Conservation (phyloP, 2,888 invertebrate species). For the Apeira syringaria region DNA sequence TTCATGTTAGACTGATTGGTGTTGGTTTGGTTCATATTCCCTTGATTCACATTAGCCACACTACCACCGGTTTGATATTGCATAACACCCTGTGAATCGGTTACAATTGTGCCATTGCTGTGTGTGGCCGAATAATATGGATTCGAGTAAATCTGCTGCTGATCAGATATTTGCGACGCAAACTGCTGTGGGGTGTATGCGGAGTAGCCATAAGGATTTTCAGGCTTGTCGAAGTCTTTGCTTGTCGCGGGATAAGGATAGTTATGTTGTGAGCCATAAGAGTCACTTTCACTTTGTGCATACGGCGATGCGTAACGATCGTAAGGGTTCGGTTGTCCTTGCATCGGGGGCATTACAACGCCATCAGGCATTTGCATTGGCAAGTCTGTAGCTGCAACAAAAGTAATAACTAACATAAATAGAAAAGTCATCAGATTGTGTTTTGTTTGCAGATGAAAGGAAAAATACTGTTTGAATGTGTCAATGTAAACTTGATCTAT, state of each 20-base stretch:
- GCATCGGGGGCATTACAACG: conserved; percentile 53
- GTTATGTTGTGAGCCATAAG: conserved; percentile 47
- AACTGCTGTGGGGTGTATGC: conserved; percentile 67
- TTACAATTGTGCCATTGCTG: conserved; percentile 51
- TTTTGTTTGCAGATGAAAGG: no score
- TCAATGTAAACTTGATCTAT: no score
- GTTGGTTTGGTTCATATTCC: conserved; percentile 32
- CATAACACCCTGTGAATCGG: conserved; percentile 54
- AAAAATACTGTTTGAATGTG: no score
- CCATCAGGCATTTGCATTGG: conserved; percentile 70
- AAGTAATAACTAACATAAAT: no score
- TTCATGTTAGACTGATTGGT: conserved; percentile 6
- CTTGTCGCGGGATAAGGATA: conserved; percentile 51
- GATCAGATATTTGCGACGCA: conserved; percentile 50
- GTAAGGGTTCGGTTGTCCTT: conserved; percentile 51
- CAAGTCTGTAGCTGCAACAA: conserved; percentile 65
- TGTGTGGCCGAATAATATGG: conserved; percentile 66
- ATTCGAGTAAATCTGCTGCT: conserved; percentile 56
- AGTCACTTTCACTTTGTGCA: conserved; percentile 46
- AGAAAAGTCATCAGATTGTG: no score
- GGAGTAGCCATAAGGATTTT: conserved; percentile 53
- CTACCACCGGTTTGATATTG: conserved; percentile 28
- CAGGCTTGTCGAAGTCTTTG: conserved; percentile 57
- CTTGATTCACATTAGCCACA: conserved; percentile 20
- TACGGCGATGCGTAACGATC: conserved; percentile 53